Percentiles rank a stretch among this genome's conserved stretches.
Evolutionary conservation across 2,797 vertebrate species (phyloP).

Genomic region (Alcedo quadribrachys): DNA sequence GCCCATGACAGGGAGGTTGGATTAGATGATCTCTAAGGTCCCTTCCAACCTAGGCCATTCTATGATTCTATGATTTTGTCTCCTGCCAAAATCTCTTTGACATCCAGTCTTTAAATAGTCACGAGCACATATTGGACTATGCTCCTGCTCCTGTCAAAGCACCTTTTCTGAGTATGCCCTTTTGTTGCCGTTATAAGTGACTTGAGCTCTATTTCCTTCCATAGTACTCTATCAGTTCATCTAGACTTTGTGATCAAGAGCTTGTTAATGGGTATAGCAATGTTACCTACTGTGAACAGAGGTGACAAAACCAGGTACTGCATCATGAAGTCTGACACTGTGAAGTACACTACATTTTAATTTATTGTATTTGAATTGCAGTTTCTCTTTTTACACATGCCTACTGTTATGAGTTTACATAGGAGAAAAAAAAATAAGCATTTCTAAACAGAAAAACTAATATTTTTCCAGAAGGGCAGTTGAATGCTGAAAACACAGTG

Average conservation of each 20-base stretch:
- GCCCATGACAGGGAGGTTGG: too few relatives aligned
- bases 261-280: background rate
- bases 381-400: background rate
- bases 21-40: too few relatives aligned
- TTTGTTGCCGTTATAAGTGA: background rate
- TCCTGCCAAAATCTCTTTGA: background rate
- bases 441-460: slow-evolving; percentile 40
- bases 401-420: background rate
- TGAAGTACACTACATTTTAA: background rate
- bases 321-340: background rate
- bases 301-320: background rate
- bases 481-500: slow-evolving; percentile 15
- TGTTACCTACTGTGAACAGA: background rate
- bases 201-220: background rate
- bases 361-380: background rate
- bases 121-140: accelerated
- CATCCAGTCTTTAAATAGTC: background rate
- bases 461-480: slow-evolving; percentile 32
- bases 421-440: background rate
- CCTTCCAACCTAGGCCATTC: too few relatives aligned
- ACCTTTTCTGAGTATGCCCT: too few relatives aligned
- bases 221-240: background rate
- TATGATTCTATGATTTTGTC: background rate
- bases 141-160: background rate
- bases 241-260: background rate